Evolutionary conservation across 2,888 invertebrate species (phyloP).

Genomic region (Protonemura montana): DNA sequence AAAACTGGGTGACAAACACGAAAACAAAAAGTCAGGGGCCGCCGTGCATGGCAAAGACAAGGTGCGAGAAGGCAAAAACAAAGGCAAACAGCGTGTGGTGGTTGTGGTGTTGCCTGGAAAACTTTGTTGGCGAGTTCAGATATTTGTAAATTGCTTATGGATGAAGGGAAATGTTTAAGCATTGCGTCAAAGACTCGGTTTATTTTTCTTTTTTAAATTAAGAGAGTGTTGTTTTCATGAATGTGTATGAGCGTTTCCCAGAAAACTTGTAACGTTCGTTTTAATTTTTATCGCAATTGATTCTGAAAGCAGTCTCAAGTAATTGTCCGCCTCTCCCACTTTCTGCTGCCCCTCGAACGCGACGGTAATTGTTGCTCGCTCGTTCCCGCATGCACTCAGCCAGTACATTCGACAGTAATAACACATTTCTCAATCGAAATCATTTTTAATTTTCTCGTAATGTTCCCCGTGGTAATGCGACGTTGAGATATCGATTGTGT

Average conservation of each 20-base stretch:
- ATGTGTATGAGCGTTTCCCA: background rate
- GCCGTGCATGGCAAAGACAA: background rate
- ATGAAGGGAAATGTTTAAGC: background rate
- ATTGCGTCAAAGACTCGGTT: background rate
- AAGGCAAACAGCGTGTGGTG: background rate
- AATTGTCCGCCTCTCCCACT: background rate
- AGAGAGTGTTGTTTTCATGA: background rate
- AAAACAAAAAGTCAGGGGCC: background rate
- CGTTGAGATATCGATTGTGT: background rate
- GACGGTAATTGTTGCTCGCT: background rate
- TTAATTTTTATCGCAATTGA: background rate
- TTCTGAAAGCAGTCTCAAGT: background rate
- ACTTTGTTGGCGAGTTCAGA: background rate
- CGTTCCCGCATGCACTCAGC: background rate
- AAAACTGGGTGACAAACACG: constrained; percentile 25
- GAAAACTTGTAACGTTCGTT: background rate
- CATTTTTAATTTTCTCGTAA: constrained; percentile 18
- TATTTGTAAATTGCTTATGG: background rate
- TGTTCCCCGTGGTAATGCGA: background rate
- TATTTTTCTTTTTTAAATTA: background rate
- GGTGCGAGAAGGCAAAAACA: background rate
- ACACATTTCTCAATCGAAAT: constrained; percentile 14
- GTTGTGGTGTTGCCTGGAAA: background rate
- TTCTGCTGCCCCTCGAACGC: background rate
- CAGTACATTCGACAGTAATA: background rate